phyloP scores from a whole-genome alignment of 2,888 invertebrate genomes.

The Drosophila subquinaria region DNA sequence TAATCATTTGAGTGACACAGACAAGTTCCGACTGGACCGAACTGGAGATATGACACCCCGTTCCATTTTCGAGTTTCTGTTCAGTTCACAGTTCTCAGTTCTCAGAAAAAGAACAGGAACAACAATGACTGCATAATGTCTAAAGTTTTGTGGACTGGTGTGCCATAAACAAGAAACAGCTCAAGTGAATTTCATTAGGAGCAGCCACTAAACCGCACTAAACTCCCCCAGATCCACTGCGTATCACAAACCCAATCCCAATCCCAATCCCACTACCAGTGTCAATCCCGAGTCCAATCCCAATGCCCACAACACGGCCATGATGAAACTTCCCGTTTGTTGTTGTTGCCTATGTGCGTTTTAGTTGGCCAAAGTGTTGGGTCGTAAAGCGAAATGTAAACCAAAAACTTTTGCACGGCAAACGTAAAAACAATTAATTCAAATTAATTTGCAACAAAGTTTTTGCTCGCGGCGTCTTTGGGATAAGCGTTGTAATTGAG shows the following conservation, averaged over 20 bases:
- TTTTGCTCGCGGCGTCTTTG: constrained; percentile 26
- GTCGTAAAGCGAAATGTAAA: constrained; percentile 64
- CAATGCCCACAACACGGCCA: background rate
- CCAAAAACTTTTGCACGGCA: constrained; percentile 66
- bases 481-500: constrained; percentile 26
- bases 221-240: constrained; percentile 23
- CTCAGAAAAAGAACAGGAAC: constrained; percentile 3
- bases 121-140: constrained; percentile 56
- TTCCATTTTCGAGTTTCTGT: constrained; percentile 23
- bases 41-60: constrained; percentile 18
- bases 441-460: constrained; percentile 77
- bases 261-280: constrained; percentile 2
- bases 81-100: constrained; percentile 7
- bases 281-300: background rate
- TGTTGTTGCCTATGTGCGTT: constrained; percentile 4
- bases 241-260: constrained; percentile 11
- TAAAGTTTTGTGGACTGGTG: constrained; percentile 59
- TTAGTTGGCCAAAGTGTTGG: constrained; percentile 43
- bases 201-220: constrained; percentile 56
- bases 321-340: constrained; percentile 14
- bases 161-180: constrained; percentile 71
- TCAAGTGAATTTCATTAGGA: constrained; percentile 73
- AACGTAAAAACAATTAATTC: constrained; percentile 72
- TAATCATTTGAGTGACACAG: constrained; percentile 80
- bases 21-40: constrained; percentile 46